Conservation (phyloP, 2,888 invertebrate genomes). For the Sthenelais limicola region DNA sequence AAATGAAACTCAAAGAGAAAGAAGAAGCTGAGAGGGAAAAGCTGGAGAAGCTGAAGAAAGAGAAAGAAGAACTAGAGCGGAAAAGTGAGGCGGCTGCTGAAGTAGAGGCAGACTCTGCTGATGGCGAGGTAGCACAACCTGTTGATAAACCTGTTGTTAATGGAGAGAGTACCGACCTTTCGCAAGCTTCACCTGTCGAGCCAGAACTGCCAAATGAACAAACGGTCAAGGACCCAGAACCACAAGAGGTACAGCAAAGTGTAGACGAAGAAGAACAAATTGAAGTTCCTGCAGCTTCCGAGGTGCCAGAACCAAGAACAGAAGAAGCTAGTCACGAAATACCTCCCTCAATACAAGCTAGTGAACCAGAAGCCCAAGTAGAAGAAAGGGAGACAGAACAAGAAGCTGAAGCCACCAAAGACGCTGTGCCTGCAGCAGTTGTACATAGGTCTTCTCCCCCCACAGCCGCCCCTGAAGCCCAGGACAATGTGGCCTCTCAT, state of each 20-base stretch:
- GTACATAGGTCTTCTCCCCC: neutral
- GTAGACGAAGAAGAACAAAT: neutral
- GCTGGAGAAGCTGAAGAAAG: neutral
- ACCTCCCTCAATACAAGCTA: neutral
- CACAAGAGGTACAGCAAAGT: neutral
- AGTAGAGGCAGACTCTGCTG: neutral
- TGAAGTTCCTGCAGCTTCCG: neutral
- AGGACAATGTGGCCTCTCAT: too few relatives aligned
- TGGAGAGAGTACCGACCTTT: neutral
- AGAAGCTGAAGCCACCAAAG: neutral
- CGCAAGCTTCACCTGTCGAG: neutral
- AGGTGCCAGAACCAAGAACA: neutral
- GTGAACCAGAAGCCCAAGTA: neutral
- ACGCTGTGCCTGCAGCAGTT: neutral
- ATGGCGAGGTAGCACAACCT: neutral
- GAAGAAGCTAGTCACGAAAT: neutral
- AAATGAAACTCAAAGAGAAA: conserved; percentile 7
- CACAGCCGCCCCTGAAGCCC: neutral
- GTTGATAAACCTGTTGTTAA: neutral
- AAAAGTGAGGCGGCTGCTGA: neutral
- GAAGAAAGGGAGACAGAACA: neutral
- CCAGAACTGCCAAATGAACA: conserved; percentile 13
- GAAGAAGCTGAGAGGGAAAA: conserved; percentile 18
- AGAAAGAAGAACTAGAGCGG: neutral
- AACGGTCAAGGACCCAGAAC: neutral